Evolutionary conservation across 2,113 vertebrate species (phyloP), one percentile per base, ranked within the genome.

Genomic region (Ornithorhynchus anatinus): DNA sequence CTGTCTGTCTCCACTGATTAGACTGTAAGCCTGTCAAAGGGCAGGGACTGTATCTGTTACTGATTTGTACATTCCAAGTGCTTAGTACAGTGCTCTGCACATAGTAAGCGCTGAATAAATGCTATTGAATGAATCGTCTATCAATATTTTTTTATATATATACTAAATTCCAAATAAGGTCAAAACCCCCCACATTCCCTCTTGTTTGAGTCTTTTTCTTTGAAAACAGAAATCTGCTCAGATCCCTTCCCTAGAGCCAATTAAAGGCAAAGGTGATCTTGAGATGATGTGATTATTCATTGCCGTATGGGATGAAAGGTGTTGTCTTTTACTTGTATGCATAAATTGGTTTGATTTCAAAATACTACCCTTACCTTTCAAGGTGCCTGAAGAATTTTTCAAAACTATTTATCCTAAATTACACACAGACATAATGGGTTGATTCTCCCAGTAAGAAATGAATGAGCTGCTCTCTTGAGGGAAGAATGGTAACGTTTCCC

Each of bases 261-360:
- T 39, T 67, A 48, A 27, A 33, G 29, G 36, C 27, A 39, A 15
- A 14, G 15, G 25, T 7, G 22, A 58, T 52, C 47, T 57, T 15
- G 23, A 51, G 47, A n/a, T 38, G 25, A 56, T 25, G 54, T 33
- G 43, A 31, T 44, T 25, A 31, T 12, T 25, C 19, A 51, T 11
- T 39, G 22, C 59, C 15, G 11, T 12, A 25, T 15, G 20, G 44
- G 17, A 35, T 39, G 22, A 33, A 47, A n/a, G 50, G 31, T 16
- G 23, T 40, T 40, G 31, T 27, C 35, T 43, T 43, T 32, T n/a
- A 13, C 23, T 50, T 44, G 47, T 35, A 52, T 52, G 48, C 77
- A 65, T 31, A 64, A 71, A 70, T 33, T 47, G 59, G 31, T 31
- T 44, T 19, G 14, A 37, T 38, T 53, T 81, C 14, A 50, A 69